These are phyloP conservation scores for Sminthopsis crassicaudata DNA, from an alignment of 2,113 vertebrate species.

Conservation along the genomic window DNA sequence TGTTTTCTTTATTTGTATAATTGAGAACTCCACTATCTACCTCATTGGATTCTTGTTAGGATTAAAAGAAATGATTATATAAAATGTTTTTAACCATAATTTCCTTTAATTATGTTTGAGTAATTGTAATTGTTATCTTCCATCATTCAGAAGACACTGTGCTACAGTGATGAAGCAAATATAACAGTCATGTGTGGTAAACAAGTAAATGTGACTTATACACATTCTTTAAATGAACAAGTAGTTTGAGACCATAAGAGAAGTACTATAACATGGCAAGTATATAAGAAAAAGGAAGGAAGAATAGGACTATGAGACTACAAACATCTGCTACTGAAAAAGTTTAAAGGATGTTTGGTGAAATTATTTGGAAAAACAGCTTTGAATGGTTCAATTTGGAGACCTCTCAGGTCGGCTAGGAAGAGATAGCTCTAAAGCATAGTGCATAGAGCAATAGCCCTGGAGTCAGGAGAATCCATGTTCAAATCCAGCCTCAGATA, in stretches of 20 bases:
- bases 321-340: background rate
- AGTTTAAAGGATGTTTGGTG: background rate
- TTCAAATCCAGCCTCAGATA: no score
- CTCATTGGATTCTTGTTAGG: background rate
- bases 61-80: background rate
- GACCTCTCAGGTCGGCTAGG: background rate
- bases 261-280: background rate
- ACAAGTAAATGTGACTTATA: background rate
- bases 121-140: background rate
- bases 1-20: background rate
- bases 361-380: background rate
- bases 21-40: background rate
- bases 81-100: background rate
- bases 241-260: background rate
- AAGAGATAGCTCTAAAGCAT: no score
- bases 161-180: background rate
- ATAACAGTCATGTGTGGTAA: background rate
- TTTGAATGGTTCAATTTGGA: background rate
- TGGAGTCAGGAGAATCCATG: no score
- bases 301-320: background rate
- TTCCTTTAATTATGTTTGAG: background rate
- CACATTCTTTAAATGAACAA: conserved; percentile 14
- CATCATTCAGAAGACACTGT: background rate
- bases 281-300: background rate
- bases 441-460: no score